Percentiles rank a stretch among this genome's conserved stretches.
phyloP scores from a whole-genome alignment of 2,797 vertebrate species.

The Gallinago nigripennis region DNA sequence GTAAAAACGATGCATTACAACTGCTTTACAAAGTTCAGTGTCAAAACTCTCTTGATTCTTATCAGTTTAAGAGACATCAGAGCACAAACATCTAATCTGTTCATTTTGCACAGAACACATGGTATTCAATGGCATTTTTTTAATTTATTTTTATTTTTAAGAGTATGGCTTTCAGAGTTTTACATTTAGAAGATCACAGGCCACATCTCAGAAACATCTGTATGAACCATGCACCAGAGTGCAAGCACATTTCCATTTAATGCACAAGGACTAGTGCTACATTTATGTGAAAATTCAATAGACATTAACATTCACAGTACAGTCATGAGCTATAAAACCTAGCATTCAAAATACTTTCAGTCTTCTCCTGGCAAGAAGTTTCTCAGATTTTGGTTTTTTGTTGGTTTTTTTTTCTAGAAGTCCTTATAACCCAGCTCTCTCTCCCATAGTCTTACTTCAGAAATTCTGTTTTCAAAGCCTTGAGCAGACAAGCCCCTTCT shows the following conservation, averaged over 20 bases:
- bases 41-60: conserved; percentile 21
- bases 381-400: neutral
- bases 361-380: neutral
- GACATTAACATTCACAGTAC: neutral
- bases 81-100: conserved; percentile 34
- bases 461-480: neutral
- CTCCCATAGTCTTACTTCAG: neutral
- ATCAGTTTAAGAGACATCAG: conserved; percentile 28
- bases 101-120: conserved; percentile 20
- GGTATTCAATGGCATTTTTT: neutral
- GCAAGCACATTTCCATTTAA: conserved; percentile 34
- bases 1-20: conserved; percentile 41
- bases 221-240: conserved; percentile 14
- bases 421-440: neutral
- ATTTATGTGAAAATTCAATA: neutral
- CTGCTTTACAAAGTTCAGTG: conserved; percentile 29
- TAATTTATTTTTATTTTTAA: neutral
- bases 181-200: conserved; percentile 26
- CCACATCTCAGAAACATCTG: neutral
- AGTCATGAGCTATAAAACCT: neutral
- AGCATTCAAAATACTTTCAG: neutral
- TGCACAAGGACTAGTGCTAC: conserved; percentile 33
- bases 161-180: conserved; percentile 51
- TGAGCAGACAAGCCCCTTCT: neutral
- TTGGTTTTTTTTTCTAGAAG: neutral